Conservation (phyloP, 2,888 invertebrate species). For the Xanthia togata region DNA sequence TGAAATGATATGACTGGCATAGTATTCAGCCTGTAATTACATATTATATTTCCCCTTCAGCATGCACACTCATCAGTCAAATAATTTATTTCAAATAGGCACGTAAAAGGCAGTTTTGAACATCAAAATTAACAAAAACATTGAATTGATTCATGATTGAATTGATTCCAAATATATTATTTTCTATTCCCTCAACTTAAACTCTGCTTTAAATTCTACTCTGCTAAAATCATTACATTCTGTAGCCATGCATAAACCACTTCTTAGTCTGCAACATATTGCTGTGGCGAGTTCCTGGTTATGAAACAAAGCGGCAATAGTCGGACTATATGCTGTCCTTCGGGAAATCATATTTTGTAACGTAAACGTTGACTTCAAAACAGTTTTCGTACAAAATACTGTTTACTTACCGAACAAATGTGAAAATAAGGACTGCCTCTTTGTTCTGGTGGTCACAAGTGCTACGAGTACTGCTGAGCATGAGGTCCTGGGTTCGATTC, state of each 20-base stretch:
- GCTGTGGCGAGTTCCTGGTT: conserved; percentile 13
- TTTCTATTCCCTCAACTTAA: not conserved
- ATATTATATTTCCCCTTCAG: not conserved
- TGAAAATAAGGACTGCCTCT: not conserved
- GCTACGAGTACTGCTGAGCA: too few species aligned
- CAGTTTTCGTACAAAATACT: not conserved
- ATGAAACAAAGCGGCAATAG: conserved; percentile 6
- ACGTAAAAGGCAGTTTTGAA: too few species aligned
- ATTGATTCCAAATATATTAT: too few species aligned
- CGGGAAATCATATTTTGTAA: conserved; percentile 35
- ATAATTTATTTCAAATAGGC: too few species aligned
- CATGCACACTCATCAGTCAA: not conserved
- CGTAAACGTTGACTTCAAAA: not conserved
- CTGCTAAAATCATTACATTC: not conserved
- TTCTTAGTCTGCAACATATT: conserved; percentile 24
- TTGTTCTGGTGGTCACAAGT: too few species aligned
- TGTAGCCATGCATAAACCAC: conserved; percentile 7
- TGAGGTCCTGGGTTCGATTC: too few species aligned
- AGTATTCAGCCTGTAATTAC: not conserved
- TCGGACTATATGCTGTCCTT: conserved; percentile 3
- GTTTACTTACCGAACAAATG: not conserved
- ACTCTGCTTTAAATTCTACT: not conserved
- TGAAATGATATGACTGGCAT: too few species aligned
- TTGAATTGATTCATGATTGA: too few species aligned
- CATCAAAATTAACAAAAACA: too few species aligned